phyloP scores from a whole-genome alignment of 2,113 vertebrate genomes.

The Delphinus delphis region DNA sequence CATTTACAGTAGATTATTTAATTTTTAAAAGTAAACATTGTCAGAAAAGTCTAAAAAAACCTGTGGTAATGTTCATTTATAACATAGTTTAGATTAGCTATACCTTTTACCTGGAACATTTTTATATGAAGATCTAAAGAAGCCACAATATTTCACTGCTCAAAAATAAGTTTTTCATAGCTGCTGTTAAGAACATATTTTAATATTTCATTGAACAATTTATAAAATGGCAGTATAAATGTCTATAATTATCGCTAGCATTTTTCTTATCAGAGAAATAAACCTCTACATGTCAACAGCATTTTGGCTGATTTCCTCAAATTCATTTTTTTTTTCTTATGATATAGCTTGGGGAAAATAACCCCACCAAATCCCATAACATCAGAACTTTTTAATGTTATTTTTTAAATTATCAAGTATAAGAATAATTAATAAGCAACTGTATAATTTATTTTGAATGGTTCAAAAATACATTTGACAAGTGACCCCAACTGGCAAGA shows the following conservation, averaged over 20 bases:
- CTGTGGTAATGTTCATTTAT: background rate
- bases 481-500: background rate
- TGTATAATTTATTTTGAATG: constrained; percentile 11
- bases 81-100: background rate
- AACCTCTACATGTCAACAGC: background rate
- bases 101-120: background rate
- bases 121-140: background rate
- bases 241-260: background rate
- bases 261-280: constrained; percentile 5
- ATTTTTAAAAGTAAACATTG: background rate
- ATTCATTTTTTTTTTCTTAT: background rate
- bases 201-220: background rate
- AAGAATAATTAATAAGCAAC: constrained; percentile 2
- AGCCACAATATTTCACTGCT: background rate
- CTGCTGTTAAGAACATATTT: background rate
- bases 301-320: constrained; percentile 28
- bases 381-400: background rate
- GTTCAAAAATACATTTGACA: constrained; percentile 32
- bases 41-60: background rate
- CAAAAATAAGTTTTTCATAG: background rate
- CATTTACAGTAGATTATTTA: background rate
- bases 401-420: background rate
- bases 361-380: background rate
- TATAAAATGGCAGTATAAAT: background rate
- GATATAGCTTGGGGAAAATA: background rate